Evolutionary conservation across 2,888 invertebrate genomes (phyloP).

Genomic region (Clostera curtula): DNA sequence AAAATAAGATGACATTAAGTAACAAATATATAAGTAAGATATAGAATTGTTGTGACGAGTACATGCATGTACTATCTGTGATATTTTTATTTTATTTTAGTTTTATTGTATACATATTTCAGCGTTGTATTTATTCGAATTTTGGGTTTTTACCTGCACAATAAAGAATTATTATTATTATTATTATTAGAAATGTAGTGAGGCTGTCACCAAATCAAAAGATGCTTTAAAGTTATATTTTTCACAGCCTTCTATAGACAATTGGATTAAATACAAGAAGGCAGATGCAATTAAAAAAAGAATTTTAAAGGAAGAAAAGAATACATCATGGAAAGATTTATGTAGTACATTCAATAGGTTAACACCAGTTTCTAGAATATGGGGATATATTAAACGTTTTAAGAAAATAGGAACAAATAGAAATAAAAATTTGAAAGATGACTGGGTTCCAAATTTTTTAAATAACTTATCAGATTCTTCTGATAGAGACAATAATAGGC

Average conservation of each 20-base stretch:
- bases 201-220: neutral
- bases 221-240: neutral
- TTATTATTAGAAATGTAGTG: too few species aligned
- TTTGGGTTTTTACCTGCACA: too few species aligned
- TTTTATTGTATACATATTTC: too few species aligned
- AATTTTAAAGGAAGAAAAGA: slow-evolving; percentile 4
- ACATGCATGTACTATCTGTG: too few species aligned
- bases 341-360: slow-evolving; percentile 4
- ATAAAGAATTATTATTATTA: too few species aligned
- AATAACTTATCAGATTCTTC: neutral
- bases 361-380: slow-evolving; percentile 1
- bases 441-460: neutral
- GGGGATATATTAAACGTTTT: slow-evolving; percentile 1
- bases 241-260: slow-evolving; percentile 1
- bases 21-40: too few species aligned
- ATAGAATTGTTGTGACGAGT: too few species aligned
- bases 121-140: too few species aligned
- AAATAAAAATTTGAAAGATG: slow-evolving; percentile 2
- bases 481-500: neutral
- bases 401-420: slow-evolving; percentile 1
- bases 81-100: too few species aligned
- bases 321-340: slow-evolving; percentile 4
- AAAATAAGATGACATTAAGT: too few species aligned
- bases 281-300: slow-evolving; percentile 6
- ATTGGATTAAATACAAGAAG: slow-evolving; percentile 3